Evolutionary conservation across 2,113 vertebrate species (phyloP).

Genomic region (Perognathus longimembris): DNA sequence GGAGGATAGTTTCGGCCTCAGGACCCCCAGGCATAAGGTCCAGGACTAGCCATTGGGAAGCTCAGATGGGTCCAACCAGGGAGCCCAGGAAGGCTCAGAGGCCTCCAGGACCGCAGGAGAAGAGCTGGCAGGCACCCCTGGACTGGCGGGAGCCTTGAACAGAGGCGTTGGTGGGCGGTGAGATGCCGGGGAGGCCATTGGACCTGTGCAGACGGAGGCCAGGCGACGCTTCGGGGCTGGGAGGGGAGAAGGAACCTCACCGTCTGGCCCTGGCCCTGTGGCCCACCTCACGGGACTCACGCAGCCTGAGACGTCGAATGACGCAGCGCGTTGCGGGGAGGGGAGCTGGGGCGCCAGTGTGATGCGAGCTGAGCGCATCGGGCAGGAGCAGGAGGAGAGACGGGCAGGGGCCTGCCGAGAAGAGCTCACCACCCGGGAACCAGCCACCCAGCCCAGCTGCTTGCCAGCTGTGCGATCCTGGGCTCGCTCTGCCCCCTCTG

Average conservation of each 20-base stretch:
- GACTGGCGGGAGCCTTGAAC: not conserved
- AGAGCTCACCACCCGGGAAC: no score
- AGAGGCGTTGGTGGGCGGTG: not conserved
- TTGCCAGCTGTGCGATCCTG: not conserved
- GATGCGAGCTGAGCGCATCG: no score
- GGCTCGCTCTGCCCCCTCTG: accelerated
- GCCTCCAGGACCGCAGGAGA: not conserved
- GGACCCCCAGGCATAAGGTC: not conserved
- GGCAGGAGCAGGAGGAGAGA: no score
- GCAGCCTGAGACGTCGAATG: not conserved
- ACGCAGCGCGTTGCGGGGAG: no score
- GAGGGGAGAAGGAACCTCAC: not conserved
- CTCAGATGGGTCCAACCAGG: not conserved
- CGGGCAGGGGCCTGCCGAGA: no score
- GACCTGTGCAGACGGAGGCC: not conserved
- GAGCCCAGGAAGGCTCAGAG: not conserved
- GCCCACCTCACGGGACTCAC: accelerated
- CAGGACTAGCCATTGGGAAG: not conserved
- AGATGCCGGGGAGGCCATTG: not conserved
- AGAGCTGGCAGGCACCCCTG: not conserved
- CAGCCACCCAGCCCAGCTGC: not conserved
- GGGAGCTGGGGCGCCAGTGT: no score
- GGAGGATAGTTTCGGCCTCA: accelerated
- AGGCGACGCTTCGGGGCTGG: not conserved
- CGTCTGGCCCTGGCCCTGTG: not conserved